Evolutionary conservation across 2,113 vertebrate genomes (phyloP), one percentile per base, ranked within the genome.

Genomic region (Syrmaticus mikado): DNA sequence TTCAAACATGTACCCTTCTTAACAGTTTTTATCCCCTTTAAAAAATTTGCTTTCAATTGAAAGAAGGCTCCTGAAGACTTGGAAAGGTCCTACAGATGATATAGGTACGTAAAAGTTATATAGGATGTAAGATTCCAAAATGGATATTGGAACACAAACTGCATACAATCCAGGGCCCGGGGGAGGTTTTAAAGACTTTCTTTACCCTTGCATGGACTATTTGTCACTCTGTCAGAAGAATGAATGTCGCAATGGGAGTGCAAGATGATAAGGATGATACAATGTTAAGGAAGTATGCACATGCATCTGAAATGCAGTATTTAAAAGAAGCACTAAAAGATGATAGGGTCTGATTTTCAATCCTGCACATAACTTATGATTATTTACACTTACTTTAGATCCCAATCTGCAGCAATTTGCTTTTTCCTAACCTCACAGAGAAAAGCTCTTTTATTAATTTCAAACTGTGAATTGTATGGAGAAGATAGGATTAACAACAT

Each of bases 261-360:
- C 40, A 61, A 74, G 45, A 41, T 32, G 21, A 1, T 43, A 75
- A 36, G 20, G 34, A n/a, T 0, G 0, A 12, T 13, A 58, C 25
- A 19, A 65, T 61, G 28, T 21, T 75, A 45, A 87, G 17, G 41
- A 90, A 53, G 22, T 3, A 77, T 8, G 5, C 1, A 2, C 3
- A 36, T 50, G 17, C 9, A 0, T 43, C 57, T 82, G 82, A 90
- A 71, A 62, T 2, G 2, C 0, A 41, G 27, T 0, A 0, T 7
- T 67, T n/a, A 67, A 48, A 60, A 3, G 43, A 79, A 87, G 0
- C 11, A 45, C 34, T 27, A n/a, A 66, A 74, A 84, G 7, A 19
- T 14, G 10, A 7, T 3, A 40, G 7, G 25, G 13, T 13, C 22
- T 87, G 71, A 68, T 82, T 90, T 85, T 68, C 53, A 57, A 11